phyloP scores from a whole-genome alignment of 2,113 vertebrate genomes.

The Acanthisitta chloris region DNA sequence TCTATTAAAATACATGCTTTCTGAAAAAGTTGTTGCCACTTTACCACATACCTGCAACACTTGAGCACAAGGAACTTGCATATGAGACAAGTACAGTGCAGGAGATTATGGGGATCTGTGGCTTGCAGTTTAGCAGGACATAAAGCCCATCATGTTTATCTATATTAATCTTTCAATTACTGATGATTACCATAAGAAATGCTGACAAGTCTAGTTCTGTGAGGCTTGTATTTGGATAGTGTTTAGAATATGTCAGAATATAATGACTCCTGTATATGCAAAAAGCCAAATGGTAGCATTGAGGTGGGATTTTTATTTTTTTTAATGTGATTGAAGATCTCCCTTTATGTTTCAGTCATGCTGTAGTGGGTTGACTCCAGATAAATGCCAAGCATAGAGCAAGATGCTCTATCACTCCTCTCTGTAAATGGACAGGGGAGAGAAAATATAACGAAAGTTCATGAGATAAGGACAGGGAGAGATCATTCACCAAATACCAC shows the following conservation, averaged over 20 bases:
- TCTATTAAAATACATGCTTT: not conserved
- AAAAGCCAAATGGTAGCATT: not conserved
- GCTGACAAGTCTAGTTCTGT: not conserved
- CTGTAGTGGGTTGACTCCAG: too few relatives aligned
- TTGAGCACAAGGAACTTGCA: not conserved
- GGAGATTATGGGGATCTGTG: not conserved
- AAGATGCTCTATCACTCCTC: too few relatives aligned
- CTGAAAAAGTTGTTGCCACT: not conserved
- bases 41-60: not conserved
- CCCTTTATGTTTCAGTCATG: not conserved
- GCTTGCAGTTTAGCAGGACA: not conserved
- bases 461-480: too few relatives aligned
- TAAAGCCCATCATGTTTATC: not conserved
- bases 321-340: not conserved
- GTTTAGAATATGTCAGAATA: not conserved
- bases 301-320: not conserved
- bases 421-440: too few relatives aligned
- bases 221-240: not conserved
- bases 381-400: too few relatives aligned
- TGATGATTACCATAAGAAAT: conserved; percentile 4
- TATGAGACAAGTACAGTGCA: not conserved
- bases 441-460: too few relatives aligned
- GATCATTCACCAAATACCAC: too few relatives aligned
- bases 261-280: not conserved
- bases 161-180: not conserved